Conservation (phyloP, 1,140 invertebrate genomes). For the Cardiocondyla obscurior region DNA sequence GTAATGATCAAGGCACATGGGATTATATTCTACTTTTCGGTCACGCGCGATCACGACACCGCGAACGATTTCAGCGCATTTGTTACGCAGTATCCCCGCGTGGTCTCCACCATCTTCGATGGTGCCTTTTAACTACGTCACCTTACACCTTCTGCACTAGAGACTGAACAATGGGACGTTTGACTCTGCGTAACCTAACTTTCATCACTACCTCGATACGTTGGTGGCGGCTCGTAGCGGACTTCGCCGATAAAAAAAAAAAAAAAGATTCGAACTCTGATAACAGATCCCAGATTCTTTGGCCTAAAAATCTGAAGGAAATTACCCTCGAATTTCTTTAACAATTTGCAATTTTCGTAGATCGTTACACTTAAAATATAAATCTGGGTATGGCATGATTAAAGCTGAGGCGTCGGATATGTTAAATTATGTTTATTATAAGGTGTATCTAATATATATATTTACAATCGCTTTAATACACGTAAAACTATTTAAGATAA, state of each 20-base stretch:
- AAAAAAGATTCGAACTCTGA: too few relatives aligned
- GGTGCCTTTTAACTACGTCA: background rate
- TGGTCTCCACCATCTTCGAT: conserved; percentile 63
- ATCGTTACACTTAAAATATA: too few relatives aligned
- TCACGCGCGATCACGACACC: background rate
- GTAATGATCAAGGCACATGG: background rate
- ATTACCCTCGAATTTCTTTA: too few relatives aligned
- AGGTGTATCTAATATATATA: conserved; percentile 78
- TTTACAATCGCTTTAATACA: conserved; percentile 78
- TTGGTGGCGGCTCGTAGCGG: too few relatives aligned
- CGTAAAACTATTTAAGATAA: conserved; percentile 74
- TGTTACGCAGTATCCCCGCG: conserved; percentile 33
- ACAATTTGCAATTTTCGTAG: too few relatives aligned
- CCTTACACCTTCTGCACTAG: background rate
- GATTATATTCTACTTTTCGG: background rate
- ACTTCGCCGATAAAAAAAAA: too few relatives aligned
- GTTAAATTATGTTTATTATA: conserved; percentile 79
- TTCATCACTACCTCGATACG: too few relatives aligned
- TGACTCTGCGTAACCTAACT: too few relatives aligned
- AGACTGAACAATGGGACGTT: too few relatives aligned
- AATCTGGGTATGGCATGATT: background rate
- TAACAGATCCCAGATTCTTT: too few relatives aligned
- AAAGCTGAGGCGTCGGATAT: conserved; percentile 45
- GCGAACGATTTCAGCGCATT: conserved; percentile 39
- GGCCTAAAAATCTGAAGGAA: too few relatives aligned